Evolutionary conservation across 2,797 vertebrate genomes (phyloP).

Genomic region (Alauda arvensis): DNA sequence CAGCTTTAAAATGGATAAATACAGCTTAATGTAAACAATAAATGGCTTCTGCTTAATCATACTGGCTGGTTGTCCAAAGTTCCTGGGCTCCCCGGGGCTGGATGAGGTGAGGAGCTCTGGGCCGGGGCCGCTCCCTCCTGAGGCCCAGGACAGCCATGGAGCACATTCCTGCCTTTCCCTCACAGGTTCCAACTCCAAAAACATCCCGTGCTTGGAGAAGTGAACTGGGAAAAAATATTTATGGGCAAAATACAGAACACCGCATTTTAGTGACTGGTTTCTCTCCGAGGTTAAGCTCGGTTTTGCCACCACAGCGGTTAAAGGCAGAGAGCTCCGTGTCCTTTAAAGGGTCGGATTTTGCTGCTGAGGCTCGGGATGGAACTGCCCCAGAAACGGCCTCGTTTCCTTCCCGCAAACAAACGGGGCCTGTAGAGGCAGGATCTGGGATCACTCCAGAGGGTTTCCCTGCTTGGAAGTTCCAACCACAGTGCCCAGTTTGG

Average conservation of each 20-base stretch:
- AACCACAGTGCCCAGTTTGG: background rate
- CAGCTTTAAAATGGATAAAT: too few species aligned
- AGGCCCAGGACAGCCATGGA: too few species aligned
- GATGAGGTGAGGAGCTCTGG: accelerated
- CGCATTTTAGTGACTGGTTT: background rate
- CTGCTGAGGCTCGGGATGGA: background rate
- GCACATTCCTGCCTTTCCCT: background rate
- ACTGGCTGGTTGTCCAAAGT: too few species aligned
- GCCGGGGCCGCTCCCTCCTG: background rate
- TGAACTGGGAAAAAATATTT: background rate
- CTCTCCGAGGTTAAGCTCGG: background rate
- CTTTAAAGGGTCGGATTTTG: background rate
- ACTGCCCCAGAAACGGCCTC: background rate
- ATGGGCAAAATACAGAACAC: background rate
- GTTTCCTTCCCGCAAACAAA: background rate
- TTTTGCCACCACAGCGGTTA: background rate
- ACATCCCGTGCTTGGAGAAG: background rate
- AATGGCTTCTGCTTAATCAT: too few species aligned
- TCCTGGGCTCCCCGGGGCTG: background rate
- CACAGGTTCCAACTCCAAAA: too few species aligned
- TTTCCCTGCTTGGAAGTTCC: background rate
- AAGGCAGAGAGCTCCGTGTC: background rate
- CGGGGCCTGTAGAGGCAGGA: background rate
- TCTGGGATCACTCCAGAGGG: background rate
- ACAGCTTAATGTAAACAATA: too few species aligned